phyloP scores from a whole-genome alignment of 1,140 invertebrate species.

The Phthorimaea operculella region DNA sequence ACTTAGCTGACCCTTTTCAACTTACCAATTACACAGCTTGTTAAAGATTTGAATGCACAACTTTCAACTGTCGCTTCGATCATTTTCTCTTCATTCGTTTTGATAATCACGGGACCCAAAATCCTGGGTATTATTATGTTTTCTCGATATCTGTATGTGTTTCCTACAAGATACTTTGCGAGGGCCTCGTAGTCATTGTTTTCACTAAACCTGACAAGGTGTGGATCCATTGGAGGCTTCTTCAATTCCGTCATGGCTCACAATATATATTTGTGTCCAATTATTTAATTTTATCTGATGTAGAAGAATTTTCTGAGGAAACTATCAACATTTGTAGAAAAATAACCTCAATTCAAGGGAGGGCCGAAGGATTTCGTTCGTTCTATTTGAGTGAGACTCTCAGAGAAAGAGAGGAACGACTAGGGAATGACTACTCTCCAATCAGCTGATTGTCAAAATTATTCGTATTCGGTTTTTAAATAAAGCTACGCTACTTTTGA shows the following conservation, averaged over 20 bases:
- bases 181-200: conserved; percentile 69
- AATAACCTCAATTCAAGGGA: too few relatives aligned
- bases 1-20: too few relatives aligned
- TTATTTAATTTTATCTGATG: not conserved
- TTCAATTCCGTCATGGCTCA: conserved; percentile 35
- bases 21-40: conserved; percentile 91
- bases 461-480: too few relatives aligned
- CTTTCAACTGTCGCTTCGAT: conserved; percentile 91
- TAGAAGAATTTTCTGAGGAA: not conserved
- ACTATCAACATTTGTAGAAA: too few relatives aligned
- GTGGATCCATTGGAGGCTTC: conserved; percentile 41
- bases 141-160: conserved; percentile 75
- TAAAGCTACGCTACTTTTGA: too few relatives aligned
- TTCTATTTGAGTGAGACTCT: too few relatives aligned
- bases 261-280: conserved; percentile 1
- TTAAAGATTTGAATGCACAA: conserved; percentile 89
- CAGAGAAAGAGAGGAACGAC: too few relatives aligned
- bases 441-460: too few relatives aligned
- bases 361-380: too few relatives aligned
- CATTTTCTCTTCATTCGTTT: conserved; percentile 87
- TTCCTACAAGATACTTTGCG: conserved; percentile 75
- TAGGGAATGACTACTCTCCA: too few relatives aligned
- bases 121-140: conserved; percentile 85
- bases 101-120: conserved; percentile 80
- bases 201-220: conserved; percentile 57